Evolutionary conservation across 2,888 invertebrate genomes (phyloP).

Genomic region (Lomographa bimaculata): DNA sequence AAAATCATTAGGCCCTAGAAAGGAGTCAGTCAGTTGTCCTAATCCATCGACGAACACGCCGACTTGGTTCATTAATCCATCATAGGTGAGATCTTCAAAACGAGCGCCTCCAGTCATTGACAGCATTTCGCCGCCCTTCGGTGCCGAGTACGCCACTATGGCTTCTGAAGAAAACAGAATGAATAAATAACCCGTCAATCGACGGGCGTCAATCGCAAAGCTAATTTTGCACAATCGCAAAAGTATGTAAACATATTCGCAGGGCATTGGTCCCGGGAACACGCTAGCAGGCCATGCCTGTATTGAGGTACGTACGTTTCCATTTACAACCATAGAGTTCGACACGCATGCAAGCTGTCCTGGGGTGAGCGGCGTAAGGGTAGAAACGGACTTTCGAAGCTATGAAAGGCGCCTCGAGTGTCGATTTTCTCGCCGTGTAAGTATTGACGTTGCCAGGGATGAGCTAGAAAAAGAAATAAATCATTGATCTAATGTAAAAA

Average conservation of each 20-base stretch:
- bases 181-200: slow-evolving; percentile 41
- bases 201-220: slow-evolving; percentile 46
- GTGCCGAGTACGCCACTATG: slow-evolving; percentile 86
- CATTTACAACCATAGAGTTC: slow-evolving; percentile 93
- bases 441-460: slow-evolving; percentile 91
- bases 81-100: slow-evolving; percentile 91
- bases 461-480: slow-evolving; percentile 84
- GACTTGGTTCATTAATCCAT: slow-evolving; percentile 84
- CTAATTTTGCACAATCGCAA: slow-evolving; percentile 20
- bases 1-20: slow-evolving; percentile 87
- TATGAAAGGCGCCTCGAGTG: slow-evolving; percentile 92
- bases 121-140: slow-evolving; percentile 85
- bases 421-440: slow-evolving; percentile 87
- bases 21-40: slow-evolving; percentile 92
- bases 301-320: slow-evolving; percentile 74
- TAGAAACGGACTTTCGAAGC: slow-evolving; percentile 94
- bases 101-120: slow-evolving; percentile 86
- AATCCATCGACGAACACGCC: slow-evolving; percentile 86
- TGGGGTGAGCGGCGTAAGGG: slow-evolving; percentile 92
- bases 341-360: slow-evolving; percentile 96
- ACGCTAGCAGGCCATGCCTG: slow-evolving; percentile 48
- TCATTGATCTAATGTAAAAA: too few relatives aligned
- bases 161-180: slow-evolving; percentile 80
- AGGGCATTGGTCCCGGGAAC: slow-evolving; percentile 53
- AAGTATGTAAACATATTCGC: slow-evolving; percentile 47